Evolutionary conservation across 2,113 vertebrate species (phyloP), one percentile per base, ranked within the genome.

Genomic region (Climacteris rufus): DNA sequence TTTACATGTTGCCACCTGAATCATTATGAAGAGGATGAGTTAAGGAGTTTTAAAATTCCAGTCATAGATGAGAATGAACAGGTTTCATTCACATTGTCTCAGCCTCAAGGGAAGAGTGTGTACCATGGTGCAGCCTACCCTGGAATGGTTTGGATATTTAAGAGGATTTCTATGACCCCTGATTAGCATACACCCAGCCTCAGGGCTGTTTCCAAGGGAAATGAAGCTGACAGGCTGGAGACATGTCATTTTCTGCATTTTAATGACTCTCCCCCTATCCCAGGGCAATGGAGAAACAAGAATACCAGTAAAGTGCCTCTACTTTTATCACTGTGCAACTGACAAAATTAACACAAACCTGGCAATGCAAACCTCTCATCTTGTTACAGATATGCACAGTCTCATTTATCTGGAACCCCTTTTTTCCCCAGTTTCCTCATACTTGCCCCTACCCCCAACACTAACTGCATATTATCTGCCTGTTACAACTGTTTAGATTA

Each of bases 1-100:
- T 53, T 35, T 37, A 40, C 4, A 2, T 0, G 0, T 1, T 50
- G 35, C 21, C 80, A 72, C 37, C 2, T 12, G 35, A 63, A 54
- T 71, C 12, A 4, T 15, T 21, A 61, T 1, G 0, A 61, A 70
- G 21, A 52, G 15, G 25, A 68, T 2, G 1, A 64, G 17, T 30
- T 66, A 39, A 40, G 17, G 21, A 59, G 14, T 56, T 80, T 42
- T 33, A 9, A 24, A 27, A 66, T 70, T 28, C 37, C 24, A 33
- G 27, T 4, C 49, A 69, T 0, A 61, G 25, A 31, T 11, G 28
- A 89, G 59, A 77, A 72, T n/a, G 39, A 69, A 27, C 18, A 40
- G 39, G 24, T 69, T 69, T 30, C 44, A 47, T 27, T 66, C 33
- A 37, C 23, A 12, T 12, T 28, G 39, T 39, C 40, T 33, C 47